Conservation (phyloP, 2,888 invertebrate genomes). For the Diaprepes abbreviatus region DNA sequence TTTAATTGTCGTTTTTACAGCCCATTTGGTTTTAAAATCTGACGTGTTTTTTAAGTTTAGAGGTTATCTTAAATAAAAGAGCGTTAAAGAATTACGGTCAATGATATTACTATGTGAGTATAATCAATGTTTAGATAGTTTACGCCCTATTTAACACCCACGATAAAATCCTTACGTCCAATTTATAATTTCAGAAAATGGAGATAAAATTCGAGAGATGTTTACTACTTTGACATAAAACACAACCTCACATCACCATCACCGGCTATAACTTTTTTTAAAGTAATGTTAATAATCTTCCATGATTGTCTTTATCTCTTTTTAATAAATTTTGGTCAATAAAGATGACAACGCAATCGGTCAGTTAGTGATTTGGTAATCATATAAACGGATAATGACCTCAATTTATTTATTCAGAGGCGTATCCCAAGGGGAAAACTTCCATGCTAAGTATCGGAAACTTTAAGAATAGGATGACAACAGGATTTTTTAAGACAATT, state of each 20-base stretch:
- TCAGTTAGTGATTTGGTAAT: no score
- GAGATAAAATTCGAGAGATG: background rate
- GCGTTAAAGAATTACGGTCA: background rate
- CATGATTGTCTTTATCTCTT: background rate
- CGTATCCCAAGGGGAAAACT: no score
- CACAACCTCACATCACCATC: background rate
- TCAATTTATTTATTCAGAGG: no score
- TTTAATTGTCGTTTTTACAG: constrained; percentile 22
- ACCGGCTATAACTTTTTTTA: background rate
- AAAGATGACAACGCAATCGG: background rate
- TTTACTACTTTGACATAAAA: background rate
- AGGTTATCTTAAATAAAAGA: constrained; percentile 4
- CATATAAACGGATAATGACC: no score
- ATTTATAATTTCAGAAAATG: background rate
- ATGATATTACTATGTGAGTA: background rate
- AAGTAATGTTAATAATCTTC: no score
- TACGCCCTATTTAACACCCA: constrained; percentile 7
- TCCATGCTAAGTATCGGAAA: no score
- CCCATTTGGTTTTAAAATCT: constrained; percentile 1
- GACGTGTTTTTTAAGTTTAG: background rate
- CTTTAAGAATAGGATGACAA: no score
- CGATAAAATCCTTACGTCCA: background rate
- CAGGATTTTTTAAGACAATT: no score
- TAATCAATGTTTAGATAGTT: background rate
- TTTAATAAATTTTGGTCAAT: background rate